A percentile compares a stretch with the other conserved stretches of the same genome.
phyloP scores from a whole-genome alignment of 2,113 vertebrate genomes.

The Neopipo cinnamomea region DNA sequence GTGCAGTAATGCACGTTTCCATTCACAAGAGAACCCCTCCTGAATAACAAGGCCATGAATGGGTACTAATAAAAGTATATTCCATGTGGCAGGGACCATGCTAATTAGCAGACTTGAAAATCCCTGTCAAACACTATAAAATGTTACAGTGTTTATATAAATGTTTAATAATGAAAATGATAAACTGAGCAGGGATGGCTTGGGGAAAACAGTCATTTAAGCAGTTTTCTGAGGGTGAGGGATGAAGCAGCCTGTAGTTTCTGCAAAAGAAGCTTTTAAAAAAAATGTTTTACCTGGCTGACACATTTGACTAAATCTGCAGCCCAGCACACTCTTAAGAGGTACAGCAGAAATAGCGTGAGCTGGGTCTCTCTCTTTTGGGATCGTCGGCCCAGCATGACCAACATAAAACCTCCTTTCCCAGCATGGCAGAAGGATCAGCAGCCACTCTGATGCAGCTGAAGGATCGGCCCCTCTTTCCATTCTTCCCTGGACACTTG shows the following conservation, averaged over 20 bases:
- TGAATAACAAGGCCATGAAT: not conserved
- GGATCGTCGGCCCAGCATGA: not conserved
- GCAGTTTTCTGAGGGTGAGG: not conserved
- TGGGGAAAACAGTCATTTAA: not conserved
- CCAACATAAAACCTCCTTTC: not conserved
- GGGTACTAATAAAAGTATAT: slow-evolving; percentile 31
- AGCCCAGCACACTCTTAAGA: not conserved
- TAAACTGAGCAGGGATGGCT: not conserved
- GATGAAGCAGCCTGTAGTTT: not conserved
- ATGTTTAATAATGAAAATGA: slow-evolving; percentile 43
- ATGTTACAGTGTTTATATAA: slow-evolving; percentile 22
- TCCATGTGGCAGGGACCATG: not conserved
- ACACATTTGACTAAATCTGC: not conserved
- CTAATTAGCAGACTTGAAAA: slow-evolving; percentile 36
- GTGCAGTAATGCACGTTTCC: not conserved
- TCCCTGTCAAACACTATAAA: slow-evolving; percentile 28
- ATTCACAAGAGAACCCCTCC: slow-evolving; percentile 17
- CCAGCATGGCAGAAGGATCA: not conserved
- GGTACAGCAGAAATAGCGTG: not conserved
- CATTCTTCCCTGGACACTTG: not conserved
- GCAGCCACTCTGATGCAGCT: not conserved
- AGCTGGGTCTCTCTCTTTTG: not conserved
- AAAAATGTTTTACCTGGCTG: not conserved
- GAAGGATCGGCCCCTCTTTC: not conserved
- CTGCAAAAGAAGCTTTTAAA: not conserved